Evolutionary conservation across 2,888 invertebrate genomes (phyloP), one percentile per base, ranked within the genome.

Genomic region (Drosophila dives): DNA sequence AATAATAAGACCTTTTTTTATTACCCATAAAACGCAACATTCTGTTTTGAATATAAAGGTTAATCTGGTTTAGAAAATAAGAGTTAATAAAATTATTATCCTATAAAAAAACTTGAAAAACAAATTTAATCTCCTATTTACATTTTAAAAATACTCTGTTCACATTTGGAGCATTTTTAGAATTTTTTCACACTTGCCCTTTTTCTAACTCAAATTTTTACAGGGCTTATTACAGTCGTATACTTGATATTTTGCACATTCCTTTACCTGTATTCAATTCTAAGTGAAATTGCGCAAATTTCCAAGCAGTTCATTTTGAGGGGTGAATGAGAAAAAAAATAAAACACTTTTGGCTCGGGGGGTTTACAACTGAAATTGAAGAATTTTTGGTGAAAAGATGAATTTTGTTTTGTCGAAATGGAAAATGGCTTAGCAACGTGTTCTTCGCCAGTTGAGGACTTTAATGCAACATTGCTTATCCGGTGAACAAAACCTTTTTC

Each of bases 241-340:
- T 20, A 58, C 32, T n/a, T 40, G 20, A 29, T 11, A 34, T n/a
- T n/a, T 15, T 11, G 5, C 12, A 20, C 32, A 11, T 36, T 32
- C 17, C 40, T 1, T 15, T 6, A n/a, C 68, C 20, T 36, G 29
- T 58, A 61, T 64, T 42, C 29, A 33, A 23, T 50, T 70, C 56
- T 34, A 64, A 72, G 62, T 72, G 68, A 49, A 60, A 66, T 61
- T 66, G 60, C 56, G 64, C 56, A 67, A 69, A 75, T 67, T 70
- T 70, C 63, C 65, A 58, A 60, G 23, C 72, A 80, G 64, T 83
- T 83, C 74, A 72, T 74, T 74, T 80, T 68, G n/a, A 20, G 20
- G 23, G 36, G 10, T 48, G 59, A 36, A 23, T 34, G 23, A n/a
- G 56, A 45, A 10, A 32, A 45, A 17, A 17, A 3, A 34, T 12